phyloP scores from a whole-genome alignment of 2,113 vertebrate species.

The Ginglymostoma cirratum region DNA sequence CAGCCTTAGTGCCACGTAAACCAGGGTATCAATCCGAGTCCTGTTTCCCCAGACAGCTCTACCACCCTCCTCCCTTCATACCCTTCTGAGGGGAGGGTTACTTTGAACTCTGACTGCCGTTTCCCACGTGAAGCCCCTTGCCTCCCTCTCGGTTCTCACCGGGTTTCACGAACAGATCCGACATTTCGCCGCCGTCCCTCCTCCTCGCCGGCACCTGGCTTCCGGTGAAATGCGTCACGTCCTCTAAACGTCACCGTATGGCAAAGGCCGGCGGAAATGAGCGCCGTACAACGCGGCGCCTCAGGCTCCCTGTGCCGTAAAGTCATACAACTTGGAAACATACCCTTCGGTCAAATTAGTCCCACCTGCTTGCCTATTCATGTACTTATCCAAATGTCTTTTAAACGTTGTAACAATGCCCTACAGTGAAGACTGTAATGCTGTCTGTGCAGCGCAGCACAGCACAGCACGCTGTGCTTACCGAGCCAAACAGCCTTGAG shows the following conservation, averaged over 20 bases:
- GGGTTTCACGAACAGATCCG: constrained; percentile 31
- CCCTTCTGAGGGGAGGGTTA: neutral
- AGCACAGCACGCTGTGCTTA: no score
- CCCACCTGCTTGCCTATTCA: no score
- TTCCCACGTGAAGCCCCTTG: neutral
- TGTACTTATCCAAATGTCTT: no score
- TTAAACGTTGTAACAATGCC: no score
- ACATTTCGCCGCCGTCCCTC: neutral
- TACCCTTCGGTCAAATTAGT: no score
- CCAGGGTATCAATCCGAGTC: neutral
- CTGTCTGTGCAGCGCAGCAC: no score
- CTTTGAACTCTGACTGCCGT: neutral
- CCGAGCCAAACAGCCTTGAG: no score
- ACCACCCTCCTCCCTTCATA: no score
- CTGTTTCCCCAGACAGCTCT: neutral
- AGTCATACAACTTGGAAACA: neutral
- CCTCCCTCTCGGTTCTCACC: neutral
- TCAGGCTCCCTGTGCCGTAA: neutral
- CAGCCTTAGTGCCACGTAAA: neutral
- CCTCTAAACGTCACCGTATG: neutral
- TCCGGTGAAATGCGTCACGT: neutral
- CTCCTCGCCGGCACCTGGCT: neutral
- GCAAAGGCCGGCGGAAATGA: neutral
- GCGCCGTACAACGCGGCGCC: neutral
- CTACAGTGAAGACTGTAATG: no score